Conservation (phyloP, 1,140 invertebrate genomes). For the Patella vulgata region DNA sequence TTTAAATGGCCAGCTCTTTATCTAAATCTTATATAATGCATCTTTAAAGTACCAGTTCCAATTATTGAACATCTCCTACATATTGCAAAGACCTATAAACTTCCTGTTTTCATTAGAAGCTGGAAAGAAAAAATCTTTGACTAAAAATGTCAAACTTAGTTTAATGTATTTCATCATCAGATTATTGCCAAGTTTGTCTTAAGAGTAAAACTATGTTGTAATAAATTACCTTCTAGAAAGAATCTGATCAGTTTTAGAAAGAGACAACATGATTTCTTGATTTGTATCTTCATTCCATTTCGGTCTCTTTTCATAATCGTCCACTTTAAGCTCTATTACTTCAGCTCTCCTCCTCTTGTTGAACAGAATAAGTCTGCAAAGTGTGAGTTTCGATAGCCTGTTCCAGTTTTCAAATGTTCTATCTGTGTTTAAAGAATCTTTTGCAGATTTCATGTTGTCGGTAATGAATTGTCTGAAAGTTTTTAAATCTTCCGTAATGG, state of each 20-base stretch:
- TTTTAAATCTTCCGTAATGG: constrained; percentile 28
- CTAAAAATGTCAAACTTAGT: no score
- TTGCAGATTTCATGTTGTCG: constrained; percentile 3
- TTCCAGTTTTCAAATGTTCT: constrained; percentile 3
- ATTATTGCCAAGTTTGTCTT: no score
- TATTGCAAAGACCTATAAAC: no score
- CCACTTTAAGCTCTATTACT: constrained; percentile 8
- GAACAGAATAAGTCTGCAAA: constrained; percentile 9
- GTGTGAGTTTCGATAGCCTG: neutral
- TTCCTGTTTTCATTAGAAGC: no score
- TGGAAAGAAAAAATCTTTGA: no score
- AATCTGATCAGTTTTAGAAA: constrained; percentile 1
- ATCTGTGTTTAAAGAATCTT: neutral
- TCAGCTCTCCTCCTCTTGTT: constrained; percentile 15
- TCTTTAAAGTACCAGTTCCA: no score
- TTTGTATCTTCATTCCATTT: constrained; percentile 1
- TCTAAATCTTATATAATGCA: no score
- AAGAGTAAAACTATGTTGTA: no score
- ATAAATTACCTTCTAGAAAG: constrained; percentile 10
- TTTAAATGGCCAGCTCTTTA: no score
- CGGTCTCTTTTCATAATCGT: neutral
- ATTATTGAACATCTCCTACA: no score
- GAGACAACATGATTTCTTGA: constrained; percentile 4
- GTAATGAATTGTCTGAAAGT: constrained; percentile 3
- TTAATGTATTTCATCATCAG: no score